Percentiles rank a stretch among this genome's conserved stretches.
Evolutionary conservation across 2,113 vertebrate genomes (phyloP).

Genomic region (Ciconia boyciana): DNA sequence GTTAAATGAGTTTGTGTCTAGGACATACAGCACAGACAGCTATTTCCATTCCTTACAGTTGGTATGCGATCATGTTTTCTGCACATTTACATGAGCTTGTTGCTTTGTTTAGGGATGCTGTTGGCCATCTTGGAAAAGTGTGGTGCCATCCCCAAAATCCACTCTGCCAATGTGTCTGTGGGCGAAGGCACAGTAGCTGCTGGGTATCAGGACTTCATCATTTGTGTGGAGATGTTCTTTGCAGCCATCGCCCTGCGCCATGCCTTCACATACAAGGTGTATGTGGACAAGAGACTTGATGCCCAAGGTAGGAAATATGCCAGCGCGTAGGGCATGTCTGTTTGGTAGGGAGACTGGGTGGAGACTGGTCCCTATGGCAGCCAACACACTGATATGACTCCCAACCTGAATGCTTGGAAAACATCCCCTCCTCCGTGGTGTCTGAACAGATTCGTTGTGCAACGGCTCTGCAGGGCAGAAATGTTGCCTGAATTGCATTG

Average conservation of each 20-base stretch:
- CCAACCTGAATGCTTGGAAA: background rate
- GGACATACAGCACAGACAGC: background rate
- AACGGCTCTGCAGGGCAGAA: background rate
- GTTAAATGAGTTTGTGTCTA: background rate
- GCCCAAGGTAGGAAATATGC: slow-evolving; percentile 80
- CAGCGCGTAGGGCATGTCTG: background rate
- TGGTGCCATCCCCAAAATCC: slow-evolving; percentile 94
- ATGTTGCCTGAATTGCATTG: slow-evolving; percentile 2
- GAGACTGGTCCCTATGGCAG: background rate
- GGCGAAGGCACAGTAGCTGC: slow-evolving; percentile 96
- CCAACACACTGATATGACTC: background rate
- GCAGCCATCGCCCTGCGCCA: slow-evolving; percentile 90
- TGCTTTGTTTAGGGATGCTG: slow-evolving; percentile 82
- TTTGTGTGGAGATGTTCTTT: slow-evolving; percentile 98
- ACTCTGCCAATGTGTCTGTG: slow-evolving; percentile 83
- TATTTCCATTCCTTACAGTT: background rate
- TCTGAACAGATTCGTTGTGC: slow-evolving; percentile 29
- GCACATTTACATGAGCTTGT: background rate
- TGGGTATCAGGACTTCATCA: slow-evolving; percentile 98
- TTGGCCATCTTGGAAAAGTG: slow-evolving; percentile 97
- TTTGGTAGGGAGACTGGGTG: background rate
- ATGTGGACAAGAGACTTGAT: slow-evolving; percentile 91
- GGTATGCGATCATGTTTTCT: background rate
- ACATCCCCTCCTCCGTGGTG: background rate
- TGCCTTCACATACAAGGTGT: slow-evolving; percentile 93